Conservation (phyloP, 2,888 invertebrate genomes). For the Drosophila melanosoma region DNA sequence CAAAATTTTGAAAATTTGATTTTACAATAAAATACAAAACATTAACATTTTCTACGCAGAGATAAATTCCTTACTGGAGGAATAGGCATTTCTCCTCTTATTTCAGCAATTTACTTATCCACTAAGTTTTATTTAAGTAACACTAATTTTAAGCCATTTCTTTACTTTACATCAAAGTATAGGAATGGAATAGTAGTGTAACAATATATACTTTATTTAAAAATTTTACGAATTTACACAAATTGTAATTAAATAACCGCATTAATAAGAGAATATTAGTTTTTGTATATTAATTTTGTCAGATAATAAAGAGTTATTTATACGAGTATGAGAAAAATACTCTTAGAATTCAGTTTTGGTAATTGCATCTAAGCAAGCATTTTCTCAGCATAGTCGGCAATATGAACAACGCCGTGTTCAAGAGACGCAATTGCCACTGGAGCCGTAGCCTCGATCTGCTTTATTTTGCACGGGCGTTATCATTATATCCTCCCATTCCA, state of each 20-base stretch:
- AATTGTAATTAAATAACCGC: neutral
- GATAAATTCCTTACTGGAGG: neutral
- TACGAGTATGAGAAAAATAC: too few species aligned
- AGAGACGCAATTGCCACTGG: conserved; percentile 75
- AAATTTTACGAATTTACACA: too few species aligned
- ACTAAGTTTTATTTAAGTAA: neutral
- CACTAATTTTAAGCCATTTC: neutral
- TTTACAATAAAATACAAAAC: neutral
- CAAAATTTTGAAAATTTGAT: neutral
- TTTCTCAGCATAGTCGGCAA: conserved; percentile 72
- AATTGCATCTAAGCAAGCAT: neutral
- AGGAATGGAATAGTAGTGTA: too few species aligned
- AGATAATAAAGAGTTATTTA: too few species aligned
- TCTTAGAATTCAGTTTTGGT: too few species aligned
- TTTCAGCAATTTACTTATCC: neutral
- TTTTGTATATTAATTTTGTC: too few species aligned
- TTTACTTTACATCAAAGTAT: neutral
- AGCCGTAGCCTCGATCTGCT: conserved; percentile 85
- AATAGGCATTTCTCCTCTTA: neutral
- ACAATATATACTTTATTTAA: too few species aligned
- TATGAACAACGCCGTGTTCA: conserved; percentile 80
- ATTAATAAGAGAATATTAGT: too few species aligned
- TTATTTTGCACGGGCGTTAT: conserved; percentile 86
- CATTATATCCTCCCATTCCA: conserved; percentile 86
- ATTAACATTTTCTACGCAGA: neutral